These are phyloP conservation scores for Drosophila truncata DNA, from an alignment of 1,140 invertebrate genomes.

Conservation along the genomic window DNA sequence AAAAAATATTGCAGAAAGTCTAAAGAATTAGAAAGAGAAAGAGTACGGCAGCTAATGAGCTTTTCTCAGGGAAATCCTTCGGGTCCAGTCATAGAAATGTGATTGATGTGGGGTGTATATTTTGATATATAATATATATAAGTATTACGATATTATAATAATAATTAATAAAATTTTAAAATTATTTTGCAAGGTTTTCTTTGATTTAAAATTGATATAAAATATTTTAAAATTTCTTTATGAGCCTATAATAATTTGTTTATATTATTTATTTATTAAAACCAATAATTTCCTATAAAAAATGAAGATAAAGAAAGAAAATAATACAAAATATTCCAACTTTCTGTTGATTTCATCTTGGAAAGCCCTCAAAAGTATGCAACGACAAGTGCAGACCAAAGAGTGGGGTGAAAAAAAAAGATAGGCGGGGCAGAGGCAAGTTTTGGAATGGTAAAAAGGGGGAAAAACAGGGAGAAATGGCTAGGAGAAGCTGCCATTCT, in stretches of 20 bases:
- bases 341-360: slow-evolving; percentile 15
- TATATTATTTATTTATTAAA: too few relatives aligned
- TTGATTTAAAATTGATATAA: neutral
- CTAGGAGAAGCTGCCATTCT: slow-evolving; percentile 25
- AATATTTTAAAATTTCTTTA: neutral
- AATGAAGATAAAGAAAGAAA: neutral
- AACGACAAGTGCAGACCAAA: slow-evolving; percentile 42
- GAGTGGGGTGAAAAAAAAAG: neutral
- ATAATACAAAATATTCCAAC: neutral
- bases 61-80: neutral
- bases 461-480: slow-evolving; percentile 6
- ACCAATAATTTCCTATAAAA: neutral
- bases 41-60: neutral
- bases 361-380: slow-evolving; percentile 39
- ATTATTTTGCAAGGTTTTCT: neutral
- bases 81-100: neutral
- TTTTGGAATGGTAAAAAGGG: neutral
- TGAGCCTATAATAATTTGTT: too few relatives aligned
- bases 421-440: neutral
- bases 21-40: slow-evolving; percentile 23
- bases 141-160: neutral
- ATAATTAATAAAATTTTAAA: neutral
- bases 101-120: neutral
- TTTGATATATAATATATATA: neutral
- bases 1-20: slow-evolving; percentile 49